Percentiles rank a stretch among this genome's conserved stretches.
These are phyloP conservation scores for Bos indicus DNA, from an alignment of 2,113 vertebrate genomes.

Conservation along the genomic window DNA sequence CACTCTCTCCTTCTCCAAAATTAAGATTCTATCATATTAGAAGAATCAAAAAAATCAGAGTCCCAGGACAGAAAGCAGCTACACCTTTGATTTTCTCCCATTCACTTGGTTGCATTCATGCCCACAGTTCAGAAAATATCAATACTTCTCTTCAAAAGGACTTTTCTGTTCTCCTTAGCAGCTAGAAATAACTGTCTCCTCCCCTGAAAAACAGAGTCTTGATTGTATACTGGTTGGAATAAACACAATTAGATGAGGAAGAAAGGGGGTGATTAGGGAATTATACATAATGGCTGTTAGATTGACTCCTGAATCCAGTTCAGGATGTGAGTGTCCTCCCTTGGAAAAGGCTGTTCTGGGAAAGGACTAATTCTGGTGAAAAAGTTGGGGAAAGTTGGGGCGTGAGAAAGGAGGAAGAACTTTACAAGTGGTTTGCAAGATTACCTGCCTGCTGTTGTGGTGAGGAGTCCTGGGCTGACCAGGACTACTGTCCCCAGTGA, in stretches of 20 bases:
- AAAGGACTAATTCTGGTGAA: constrained; percentile 41
- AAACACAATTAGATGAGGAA: constrained; percentile 72
- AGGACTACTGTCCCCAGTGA: background rate
- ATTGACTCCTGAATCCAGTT: constrained; percentile 58
- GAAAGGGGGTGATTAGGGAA: constrained; percentile 77
- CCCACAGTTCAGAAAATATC: constrained; percentile 53
- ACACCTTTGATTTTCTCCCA: constrained; percentile 25
- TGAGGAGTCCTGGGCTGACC: background rate
- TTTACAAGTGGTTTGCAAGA: background rate
- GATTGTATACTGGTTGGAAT: constrained; percentile 72
- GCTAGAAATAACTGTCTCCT: constrained; percentile 55
- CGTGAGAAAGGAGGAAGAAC: background rate
- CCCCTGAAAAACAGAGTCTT: constrained; percentile 68
- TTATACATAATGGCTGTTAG: constrained; percentile 73
- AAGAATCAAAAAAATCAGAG: background rate
- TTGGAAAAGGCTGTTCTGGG: constrained; percentile 33
- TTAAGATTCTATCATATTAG: background rate
- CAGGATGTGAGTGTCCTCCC: constrained; percentile 25
- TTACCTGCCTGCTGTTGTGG: background rate
- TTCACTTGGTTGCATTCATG: constrained; percentile 57
- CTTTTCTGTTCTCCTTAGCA: constrained; percentile 64
- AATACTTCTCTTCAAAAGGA: constrained; percentile 52
- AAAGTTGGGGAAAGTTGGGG: constrained; percentile 8
- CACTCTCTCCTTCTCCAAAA: background rate
- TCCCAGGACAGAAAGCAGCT: background rate